Evolutionary conservation across 2,888 invertebrate species (phyloP), one percentile per base, ranked within the genome.

Genomic region (Perizoma flavofasciatum): DNA sequence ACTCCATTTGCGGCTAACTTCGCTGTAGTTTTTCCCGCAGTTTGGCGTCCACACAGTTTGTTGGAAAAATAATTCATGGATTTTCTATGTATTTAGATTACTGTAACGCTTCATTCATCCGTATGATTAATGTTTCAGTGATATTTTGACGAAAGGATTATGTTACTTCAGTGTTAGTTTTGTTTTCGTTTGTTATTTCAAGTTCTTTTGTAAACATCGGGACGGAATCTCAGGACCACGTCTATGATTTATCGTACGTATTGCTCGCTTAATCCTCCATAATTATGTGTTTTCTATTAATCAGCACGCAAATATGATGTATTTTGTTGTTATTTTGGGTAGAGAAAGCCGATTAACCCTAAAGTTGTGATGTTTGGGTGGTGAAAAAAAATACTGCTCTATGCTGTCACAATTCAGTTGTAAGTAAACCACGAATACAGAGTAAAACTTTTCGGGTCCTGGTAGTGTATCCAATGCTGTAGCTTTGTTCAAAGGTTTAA

Each of bases 161-260:
- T 88, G 89, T 79, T 83, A 70, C 77, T 83, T 78, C 70, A 81
- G 85, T 90, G 86, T 85, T 80, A 72, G 75, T 78, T 79, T 77
- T 72, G 72, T 80, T 81, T 79, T 78, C 73, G 75, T 78, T 75
- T 72, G 72, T 79, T 80, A 81, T 79, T 80, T 78, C 80, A 78
- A 81, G 86, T 85, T 85, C 81, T 85, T 85, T 89, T 88, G 89
- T 92, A 90, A 89, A 91, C 92, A 91, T 89, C 89, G 85, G 85
- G 84, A 84, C 87, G 87, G 83, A 84, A 86, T 79, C 83, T 77
- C 83, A 81, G 89, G 83, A 88, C 89, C 91, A 91, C 92, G 92
- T 92, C 92, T 92, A 92, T 92, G 92, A 89, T 81, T 90, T 89
- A 85, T 87, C 85, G 92, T 92, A 85, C 82, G 91, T 91, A 88